Percentiles rank a stretch among this genome's conserved stretches.
Evolutionary conservation across 2,888 invertebrate species (phyloP).

Genomic region (Strigamia transsilvanica): DNA sequence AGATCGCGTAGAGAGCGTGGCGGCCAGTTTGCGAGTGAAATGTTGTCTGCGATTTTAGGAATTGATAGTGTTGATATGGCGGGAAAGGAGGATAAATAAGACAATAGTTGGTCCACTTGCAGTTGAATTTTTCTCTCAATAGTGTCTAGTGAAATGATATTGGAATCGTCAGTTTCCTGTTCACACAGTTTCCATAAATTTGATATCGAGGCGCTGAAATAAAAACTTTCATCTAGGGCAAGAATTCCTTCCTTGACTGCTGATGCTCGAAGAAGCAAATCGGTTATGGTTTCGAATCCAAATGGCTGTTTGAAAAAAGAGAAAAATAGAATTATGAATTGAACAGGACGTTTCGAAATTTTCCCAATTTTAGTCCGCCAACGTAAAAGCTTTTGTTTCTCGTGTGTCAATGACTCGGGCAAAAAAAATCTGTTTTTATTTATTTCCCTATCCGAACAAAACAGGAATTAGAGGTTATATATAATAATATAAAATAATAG

Average conservation of each 20-base stretch:
- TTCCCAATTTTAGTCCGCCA: no score
- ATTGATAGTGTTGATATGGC: background rate
- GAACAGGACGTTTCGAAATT: no score
- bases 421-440: no score
- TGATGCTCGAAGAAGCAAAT: slow-evolving; percentile 6
- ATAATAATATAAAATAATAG: no score
- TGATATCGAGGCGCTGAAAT: background rate
- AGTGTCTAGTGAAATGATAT: background rate
- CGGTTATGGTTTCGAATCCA: background rate
- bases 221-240: background rate
- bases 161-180: background rate
- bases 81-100: background rate
- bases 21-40: background rate
- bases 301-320: background rate
- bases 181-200: background rate
- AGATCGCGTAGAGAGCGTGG: background rate
- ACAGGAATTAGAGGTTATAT: no score
- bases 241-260: background rate
- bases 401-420: no score
- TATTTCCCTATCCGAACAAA: no score
- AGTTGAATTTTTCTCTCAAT: slow-evolving; percentile 23
- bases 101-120: background rate
- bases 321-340: background rate
- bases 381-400: no score
- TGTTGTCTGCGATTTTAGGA: background rate